phyloP scores from a whole-genome alignment of 2,113 vertebrate species.

The Alexandromys fortis region DNA sequence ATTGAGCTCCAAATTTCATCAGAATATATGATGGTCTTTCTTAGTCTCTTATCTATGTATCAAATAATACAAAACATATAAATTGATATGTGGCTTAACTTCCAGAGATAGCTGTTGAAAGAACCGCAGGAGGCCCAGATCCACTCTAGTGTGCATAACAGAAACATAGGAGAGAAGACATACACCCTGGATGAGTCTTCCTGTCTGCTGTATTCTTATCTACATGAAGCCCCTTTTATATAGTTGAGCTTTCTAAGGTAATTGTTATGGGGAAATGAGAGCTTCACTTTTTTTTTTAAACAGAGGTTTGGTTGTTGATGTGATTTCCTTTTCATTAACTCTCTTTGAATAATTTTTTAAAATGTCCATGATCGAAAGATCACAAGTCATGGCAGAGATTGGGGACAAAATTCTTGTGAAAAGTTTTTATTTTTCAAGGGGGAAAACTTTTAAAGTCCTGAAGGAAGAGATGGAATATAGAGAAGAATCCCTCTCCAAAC shows the following conservation, averaged over 20 bases:
- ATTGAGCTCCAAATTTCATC: neutral
- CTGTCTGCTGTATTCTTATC: neutral
- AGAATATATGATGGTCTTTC: neutral
- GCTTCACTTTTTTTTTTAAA: neutral
- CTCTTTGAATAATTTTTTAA: neutral
- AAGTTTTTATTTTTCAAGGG: neutral
- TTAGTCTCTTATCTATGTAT: neutral
- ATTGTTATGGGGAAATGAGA: neutral
- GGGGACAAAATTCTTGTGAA: neutral
- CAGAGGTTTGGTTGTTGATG: neutral
- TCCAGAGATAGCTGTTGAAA: neutral
- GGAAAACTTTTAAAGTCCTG: neutral
- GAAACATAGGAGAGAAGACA: neutral
- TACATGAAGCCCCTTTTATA: neutral
- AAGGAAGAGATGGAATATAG: neutral
- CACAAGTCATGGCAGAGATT: neutral
- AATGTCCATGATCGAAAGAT: neutral
- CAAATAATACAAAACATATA: neutral
- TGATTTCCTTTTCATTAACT: neutral
- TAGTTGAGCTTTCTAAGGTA: neutral
- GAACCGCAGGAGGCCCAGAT: neutral
- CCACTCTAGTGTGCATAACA: neutral
- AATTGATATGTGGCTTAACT: neutral
- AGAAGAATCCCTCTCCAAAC: neutral
- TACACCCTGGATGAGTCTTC: neutral